Conservation (phyloP, 2,888 invertebrate genomes). For the Caradrina kadenii region DNA sequence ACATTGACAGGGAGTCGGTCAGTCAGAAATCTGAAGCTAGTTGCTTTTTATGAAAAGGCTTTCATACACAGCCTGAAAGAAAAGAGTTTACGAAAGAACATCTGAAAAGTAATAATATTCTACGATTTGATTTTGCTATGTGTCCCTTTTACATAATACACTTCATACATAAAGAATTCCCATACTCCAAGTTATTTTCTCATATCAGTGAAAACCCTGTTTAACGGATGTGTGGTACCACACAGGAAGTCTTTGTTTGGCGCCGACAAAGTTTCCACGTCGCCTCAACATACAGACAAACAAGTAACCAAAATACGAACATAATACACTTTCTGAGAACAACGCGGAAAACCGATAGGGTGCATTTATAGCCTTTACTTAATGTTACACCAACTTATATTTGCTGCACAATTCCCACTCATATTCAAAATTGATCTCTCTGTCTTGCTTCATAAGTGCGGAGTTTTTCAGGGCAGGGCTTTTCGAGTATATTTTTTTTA, state of each 20-base stretch:
- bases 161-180: slow-evolving; percentile 6
- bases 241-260: slow-evolving; percentile 85
- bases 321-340: slow-evolving; percentile 82
- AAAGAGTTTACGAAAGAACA: too few species aligned
- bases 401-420: slow-evolving; percentile 35
- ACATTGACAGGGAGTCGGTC: too few species aligned
- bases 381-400: slow-evolving; percentile 58
- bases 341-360: slow-evolving; percentile 85
- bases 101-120: background rate
- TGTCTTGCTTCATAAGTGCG: slow-evolving; percentile 1
- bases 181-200: slow-evolving; percentile 43
- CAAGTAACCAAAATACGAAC: slow-evolving; percentile 79
- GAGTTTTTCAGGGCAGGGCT: background rate
- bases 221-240: slow-evolving; percentile 62
- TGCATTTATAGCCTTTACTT: slow-evolving; percentile 78
- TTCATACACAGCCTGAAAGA: too few species aligned
- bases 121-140: too few species aligned
- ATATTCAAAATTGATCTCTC: slow-evolving; percentile 56
- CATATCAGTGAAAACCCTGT: slow-evolving; percentile 62
- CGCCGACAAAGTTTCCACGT: slow-evolving; percentile 77
- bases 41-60: too few species aligned
- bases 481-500: slow-evolving; percentile 48
- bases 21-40: too few species aligned
- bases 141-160: background rate
- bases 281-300: slow-evolving; percentile 72